phyloP scores from a whole-genome alignment of 1,140 invertebrate genomes.

The Drosophila tani region DNA sequence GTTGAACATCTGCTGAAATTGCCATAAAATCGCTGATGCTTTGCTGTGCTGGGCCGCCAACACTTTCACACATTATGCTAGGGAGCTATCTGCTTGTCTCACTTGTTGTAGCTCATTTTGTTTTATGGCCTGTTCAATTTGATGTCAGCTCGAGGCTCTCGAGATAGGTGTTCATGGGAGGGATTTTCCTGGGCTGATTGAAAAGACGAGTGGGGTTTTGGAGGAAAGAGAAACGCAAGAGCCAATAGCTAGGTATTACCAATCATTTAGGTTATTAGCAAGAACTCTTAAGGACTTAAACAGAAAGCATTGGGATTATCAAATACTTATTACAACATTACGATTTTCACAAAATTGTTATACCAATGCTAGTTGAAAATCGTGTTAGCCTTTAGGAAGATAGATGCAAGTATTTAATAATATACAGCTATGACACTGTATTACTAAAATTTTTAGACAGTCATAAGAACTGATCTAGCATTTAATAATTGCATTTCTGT shows the following conservation, averaged over 20 bases:
- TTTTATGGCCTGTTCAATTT: conserved; percentile 57
- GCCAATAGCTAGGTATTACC: neutral
- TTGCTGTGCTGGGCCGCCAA: conserved; percentile 38
- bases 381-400: neutral
- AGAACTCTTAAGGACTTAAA: neutral
- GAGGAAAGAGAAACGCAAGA: neutral
- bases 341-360: too few species aligned
- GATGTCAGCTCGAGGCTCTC: conserved; percentile 29
- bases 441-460: too few species aligned
- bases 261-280: conserved; percentile 3
- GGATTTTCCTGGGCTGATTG: conserved; percentile 13
- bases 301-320: too few species aligned
- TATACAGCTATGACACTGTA: neutral
- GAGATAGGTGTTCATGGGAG: conserved; percentile 19
- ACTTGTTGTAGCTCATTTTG: conserved; percentile 51
- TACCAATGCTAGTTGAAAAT: too few species aligned
- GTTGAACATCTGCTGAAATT: conserved; percentile 59
- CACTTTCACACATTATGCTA: conserved; percentile 61
- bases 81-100: conserved; percentile 15
- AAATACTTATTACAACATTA: too few species aligned
- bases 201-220: conserved; percentile 3
- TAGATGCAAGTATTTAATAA: neutral
- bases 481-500: neutral
- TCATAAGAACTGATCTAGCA: neutral
- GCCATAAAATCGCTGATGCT: conserved; percentile 49